Base-by-base conservation (phyloP, 35 echinoderm and acorn worm species). In the Amphiura filiformis region DNA sequence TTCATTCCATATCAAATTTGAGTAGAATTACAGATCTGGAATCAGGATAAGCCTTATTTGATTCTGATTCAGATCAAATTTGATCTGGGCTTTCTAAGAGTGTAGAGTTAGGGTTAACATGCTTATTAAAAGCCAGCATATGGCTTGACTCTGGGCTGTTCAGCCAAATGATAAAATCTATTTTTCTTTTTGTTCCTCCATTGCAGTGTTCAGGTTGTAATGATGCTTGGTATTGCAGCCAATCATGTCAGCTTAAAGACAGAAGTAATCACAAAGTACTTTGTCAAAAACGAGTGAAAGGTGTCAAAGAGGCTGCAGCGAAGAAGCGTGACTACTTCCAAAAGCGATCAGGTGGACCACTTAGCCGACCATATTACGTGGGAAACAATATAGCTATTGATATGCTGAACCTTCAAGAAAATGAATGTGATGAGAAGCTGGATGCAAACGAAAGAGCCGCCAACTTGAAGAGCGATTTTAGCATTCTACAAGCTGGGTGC, bases 401-500 rank as follows among this genome's bases (percentile, higher is more conserved):
- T 81, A 20, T 39, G 39, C 34, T 42, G 22, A 41, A 39, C 38
- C 22, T 81, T 5, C 0, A 39, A 17, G 79, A 41, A 81, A 81
- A 81, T 39, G 37, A 42, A 11, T 38, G 36, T 23, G 26, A 30
- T 39, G 23, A 23, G 39, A 37, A 4, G 17, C 30, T 15, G 79
- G 31, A n/a, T 22, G 18, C 1, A 41, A 32, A 39, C 11, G 35
- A 80, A 30, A 75, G 28, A 22, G 35, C 32, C 0, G 14, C 15
- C 36, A 20, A 34, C 32, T 40, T 89, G 34, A 20, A 13, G 17
- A 81, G 86, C 32, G 86, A 88, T 37, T 88, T 35, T 39, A 39
- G 37, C 35, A 39, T 90, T n/a, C 70, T 90, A 34, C 40, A 64
- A 0, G 88, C 65, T 39, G 88, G 81, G 14, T 82, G 37, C 65